Base-by-base conservation (phyloP, 2,797 vertebrate genomes). In the Zonotrichia albicollis region DNA sequence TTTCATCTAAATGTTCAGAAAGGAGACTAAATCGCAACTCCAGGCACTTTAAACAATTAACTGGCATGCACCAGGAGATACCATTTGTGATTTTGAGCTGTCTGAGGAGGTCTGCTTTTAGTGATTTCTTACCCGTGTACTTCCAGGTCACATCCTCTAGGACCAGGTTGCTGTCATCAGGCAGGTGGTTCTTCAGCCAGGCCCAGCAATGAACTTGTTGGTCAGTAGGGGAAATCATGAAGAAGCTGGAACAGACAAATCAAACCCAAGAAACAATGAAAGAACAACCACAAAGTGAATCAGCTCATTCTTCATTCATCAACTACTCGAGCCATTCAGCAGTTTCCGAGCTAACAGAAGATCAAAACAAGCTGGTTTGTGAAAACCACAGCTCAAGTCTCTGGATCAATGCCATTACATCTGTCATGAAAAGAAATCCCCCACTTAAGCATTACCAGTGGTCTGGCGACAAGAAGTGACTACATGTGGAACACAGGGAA, bases 141-240 rank as follows among this genome's bases (percentile, higher is more conserved):
- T 99, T 99, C 99, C 99, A 99, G 96, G 99, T 99, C 82, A 99
- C 99, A 0, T 99, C 99, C 97, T 99, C 99, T 77, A 99, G 87
- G 70, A 98, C 97, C 90, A 99, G 97, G 91, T 98, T 98, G 91
- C 98, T 98, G 93, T 99, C 98, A 25, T 81, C 96, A 0, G 99
- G 99, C 98, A 99, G 98, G 96, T 97, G 98, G 71, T 98, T 99
- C 97, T 98, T 99, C 50, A 99, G 98, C 99, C 99, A 99, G 65
- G 99, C 97, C 99, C 99, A 99, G 96, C 99, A 99, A 95, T 99
- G 99, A 77, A 99, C 98, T 98, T 99, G 99, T 87, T 99, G 99
- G 97, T 99, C 99, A 8, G 99, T 99, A 8, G 99, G 99, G 32
- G 99, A 99, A 94, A 99, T 98, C 97, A 99, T 99, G 97, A 99